phyloP scores from a whole-genome alignment of 2,888 invertebrate species.

The Lapara coniferarum region DNA sequence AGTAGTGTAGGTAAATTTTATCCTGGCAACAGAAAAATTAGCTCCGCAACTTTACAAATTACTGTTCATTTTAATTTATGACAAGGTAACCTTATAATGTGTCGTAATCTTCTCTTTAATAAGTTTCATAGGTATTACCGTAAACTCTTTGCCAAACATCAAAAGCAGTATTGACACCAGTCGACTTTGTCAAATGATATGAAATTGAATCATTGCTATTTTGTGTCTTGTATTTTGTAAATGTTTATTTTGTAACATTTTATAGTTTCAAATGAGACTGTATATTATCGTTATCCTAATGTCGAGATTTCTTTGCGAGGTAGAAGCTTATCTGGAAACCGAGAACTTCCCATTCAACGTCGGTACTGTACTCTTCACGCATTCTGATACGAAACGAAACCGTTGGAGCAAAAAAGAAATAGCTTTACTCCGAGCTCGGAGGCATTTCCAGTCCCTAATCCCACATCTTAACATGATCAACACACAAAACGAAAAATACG shows the following conservation, averaged over 20 bases:
- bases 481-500: conserved; percentile 52
- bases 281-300: conserved; percentile 42
- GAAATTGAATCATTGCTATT: conserved; percentile 43
- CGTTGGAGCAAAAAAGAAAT: conserved; percentile 56
- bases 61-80: no score
- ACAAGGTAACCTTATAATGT: no score
- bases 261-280: conserved; percentile 46
- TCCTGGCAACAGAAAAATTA: no score
- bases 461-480: conserved; percentile 53
- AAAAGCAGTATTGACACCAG: not conserved
- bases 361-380: conserved; percentile 66
- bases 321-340: conserved; percentile 29
- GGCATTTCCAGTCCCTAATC: conserved; percentile 59
- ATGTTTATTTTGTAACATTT: conserved; percentile 52
- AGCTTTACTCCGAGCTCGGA: conserved; percentile 57
- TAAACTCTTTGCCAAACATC: not conserved
- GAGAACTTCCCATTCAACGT: conserved; percentile 51
- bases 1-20: no score
- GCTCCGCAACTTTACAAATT: no score
- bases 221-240: conserved; percentile 55
- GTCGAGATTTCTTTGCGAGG: conserved; percentile 36
- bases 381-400: conserved; percentile 47
- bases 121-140: no score
- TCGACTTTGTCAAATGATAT: conserved; percentile 9
- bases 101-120: no score